Evolutionary conservation across 2,113 vertebrate genomes (phyloP).

Genomic region (human): DNA sequence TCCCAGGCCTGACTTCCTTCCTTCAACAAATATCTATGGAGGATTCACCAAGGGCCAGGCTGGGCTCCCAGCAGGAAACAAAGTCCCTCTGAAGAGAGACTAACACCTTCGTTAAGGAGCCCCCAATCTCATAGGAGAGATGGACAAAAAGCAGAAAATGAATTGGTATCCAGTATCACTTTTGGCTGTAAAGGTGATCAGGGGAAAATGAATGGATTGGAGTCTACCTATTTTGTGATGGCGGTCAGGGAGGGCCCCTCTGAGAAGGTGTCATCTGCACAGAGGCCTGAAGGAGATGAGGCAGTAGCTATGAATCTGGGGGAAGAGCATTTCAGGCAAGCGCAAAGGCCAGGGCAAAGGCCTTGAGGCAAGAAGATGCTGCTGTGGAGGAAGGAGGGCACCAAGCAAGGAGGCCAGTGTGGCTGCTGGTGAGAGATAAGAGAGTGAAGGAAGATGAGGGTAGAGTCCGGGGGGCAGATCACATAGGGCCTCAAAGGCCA

Average conservation of each 20-base stretch:
- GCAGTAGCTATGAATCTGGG: neutral
- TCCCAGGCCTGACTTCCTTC: neutral
- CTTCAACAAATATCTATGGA: neutral
- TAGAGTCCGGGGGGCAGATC: fast-evolving
- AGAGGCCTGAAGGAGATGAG: neutral
- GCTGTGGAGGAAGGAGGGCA: neutral
- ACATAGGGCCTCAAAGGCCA: neutral
- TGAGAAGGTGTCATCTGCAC: neutral
- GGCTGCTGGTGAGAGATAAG: neutral
- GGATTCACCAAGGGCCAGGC: neutral
- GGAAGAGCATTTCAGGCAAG: neutral
- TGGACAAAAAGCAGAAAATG: neutral
- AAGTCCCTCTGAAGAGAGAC: neutral
- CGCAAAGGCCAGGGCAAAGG: neutral
- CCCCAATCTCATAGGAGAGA: neutral
- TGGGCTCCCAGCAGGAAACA: neutral
- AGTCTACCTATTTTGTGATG: neutral
- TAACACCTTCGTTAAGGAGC: neutral
- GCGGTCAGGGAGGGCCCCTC: neutral
- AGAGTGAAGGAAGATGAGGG: neutral
- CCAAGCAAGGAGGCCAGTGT: neutral
- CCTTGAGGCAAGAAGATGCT: neutral
- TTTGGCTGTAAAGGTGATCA: neutral
- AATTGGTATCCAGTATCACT: neutral
- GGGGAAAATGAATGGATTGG: neutral